phyloP scores from a whole-genome alignment of 2,888 invertebrate genomes.

The Dasypogon diadema region DNA sequence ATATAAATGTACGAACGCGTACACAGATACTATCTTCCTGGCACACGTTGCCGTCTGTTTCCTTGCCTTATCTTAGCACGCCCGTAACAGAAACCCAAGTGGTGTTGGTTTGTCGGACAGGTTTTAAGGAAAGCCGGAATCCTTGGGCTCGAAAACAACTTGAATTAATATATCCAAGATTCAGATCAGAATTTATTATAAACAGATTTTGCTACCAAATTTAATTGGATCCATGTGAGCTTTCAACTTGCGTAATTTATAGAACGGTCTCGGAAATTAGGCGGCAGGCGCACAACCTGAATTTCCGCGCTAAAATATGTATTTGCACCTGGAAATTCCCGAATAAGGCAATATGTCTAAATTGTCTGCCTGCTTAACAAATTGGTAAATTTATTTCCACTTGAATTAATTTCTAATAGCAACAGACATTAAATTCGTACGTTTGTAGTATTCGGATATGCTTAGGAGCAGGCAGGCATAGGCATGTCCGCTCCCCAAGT shows the following conservation, averaged over 20 bases:
- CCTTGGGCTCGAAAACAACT: not conserved
- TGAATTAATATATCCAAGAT: not conserved
- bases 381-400: too few relatives aligned
- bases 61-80: not conserved
- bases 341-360: too few relatives aligned
- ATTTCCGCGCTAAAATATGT: not conserved
- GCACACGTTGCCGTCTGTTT: not conserved
- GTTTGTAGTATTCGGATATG: too few relatives aligned
- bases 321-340: not conserved
- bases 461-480: too few relatives aligned
- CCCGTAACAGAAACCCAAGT: not conserved
- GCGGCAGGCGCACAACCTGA: not conserved
- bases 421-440: too few relatives aligned
- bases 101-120: not conserved
- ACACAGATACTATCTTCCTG: not conserved
- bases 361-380: too few relatives aligned
- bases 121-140: not conserved
- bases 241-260: slow-evolving; percentile 6
- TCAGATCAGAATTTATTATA: not conserved
- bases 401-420: too few relatives aligned
- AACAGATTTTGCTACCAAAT: not conserved
- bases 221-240: slow-evolving; percentile 7
- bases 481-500: too few relatives aligned
- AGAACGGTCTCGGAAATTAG: not conserved
- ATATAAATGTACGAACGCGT: not conserved